These are phyloP conservation scores for Limnodromus scolopaceus DNA, from an alignment of 2,797 vertebrate species.

Conservation along the genomic window DNA sequence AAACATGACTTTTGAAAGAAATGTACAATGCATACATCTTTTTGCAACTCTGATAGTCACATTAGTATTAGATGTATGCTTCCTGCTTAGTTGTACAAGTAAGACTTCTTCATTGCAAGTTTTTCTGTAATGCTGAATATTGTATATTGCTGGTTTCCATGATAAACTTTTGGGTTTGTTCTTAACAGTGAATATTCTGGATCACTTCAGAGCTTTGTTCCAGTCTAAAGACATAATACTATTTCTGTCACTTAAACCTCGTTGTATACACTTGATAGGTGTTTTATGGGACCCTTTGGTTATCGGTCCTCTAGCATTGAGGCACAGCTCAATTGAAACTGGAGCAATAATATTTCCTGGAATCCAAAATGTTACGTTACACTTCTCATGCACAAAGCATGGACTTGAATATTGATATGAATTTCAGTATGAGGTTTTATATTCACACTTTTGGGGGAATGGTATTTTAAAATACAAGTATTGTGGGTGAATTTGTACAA, in stretches of 20 bases:
- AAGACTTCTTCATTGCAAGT: conserved; percentile 21
- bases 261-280: conserved; percentile 34
- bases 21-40: conserved; percentile 26
- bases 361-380: conserved; percentile 40
- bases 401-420: conserved; percentile 42
- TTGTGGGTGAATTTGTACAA: conserved; percentile 65
- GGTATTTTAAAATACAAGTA: conserved; percentile 65
- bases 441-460: conserved; percentile 52
- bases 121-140: conserved; percentile 43
- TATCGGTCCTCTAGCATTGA: not conserved
- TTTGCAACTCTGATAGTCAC: not conserved
- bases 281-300: conserved; percentile 15
- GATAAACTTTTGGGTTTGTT: conserved; percentile 31
- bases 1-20: not conserved
- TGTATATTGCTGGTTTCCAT: conserved; percentile 37
- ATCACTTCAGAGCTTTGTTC: conserved; percentile 12
- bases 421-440: conserved; percentile 68
- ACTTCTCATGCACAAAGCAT: conserved; percentile 50
- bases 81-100: conserved; percentile 30
- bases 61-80: conserved; percentile 40
- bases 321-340: conserved; percentile 27
- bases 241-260: conserved; percentile 17
- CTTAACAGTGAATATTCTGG: conserved; percentile 40
- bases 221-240: conserved; percentile 13
- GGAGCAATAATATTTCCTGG: conserved; percentile 51